Evolutionary conservation across 2,888 invertebrate species (phyloP), one percentile per base, ranked within the genome.

Genomic region (Eubasilissa splendida): DNA sequence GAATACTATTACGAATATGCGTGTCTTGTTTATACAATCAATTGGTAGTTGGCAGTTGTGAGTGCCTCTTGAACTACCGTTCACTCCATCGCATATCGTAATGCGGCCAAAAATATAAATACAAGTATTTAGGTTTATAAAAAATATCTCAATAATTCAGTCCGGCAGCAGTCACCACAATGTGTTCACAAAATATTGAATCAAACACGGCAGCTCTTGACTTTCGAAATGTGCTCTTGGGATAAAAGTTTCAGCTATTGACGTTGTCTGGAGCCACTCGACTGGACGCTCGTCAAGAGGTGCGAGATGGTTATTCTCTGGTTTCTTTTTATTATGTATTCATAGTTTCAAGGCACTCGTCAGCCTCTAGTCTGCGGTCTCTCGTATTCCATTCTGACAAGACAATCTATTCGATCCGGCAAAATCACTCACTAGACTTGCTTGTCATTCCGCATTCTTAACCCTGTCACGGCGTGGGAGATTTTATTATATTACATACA

Each of bases 191-290:
- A 59, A 74, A 74, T 74, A 74, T 58, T 58, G 56, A 74, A 74
- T 74, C 14, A 74, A 74, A 74, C 74, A 74, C 63, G 14, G 12
- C 10, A 22, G 33, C 63, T n/a, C 74, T 74, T 59, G 74, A 74
- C 50, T 74, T 74, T 74, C 58, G 50, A 58, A 31, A 74, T 59
- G 50, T 50, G 74, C 14, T 50, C 59, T 56, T 33, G 59, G 59
- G 14, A 74, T 59, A 74, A 74, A 74, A 74, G 74, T 74, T 58
- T 58, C 42, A n/a, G 59, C 10, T 54, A 50, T 58, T 74, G 74
- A 74, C 42, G 74, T 74, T 31, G 74, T 74, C 74, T 74, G 42
- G 58, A 59, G 74, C 22, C 74, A 58, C 74, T 74, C 42, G 58
- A 74, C 74, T 59, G 50, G 14, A 33, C 74, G 56, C 14, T n/a